Evolutionary conservation across 2,113 vertebrate species (phyloP), one percentile per base, ranked within the genome.

Genomic region (Xiphophorus hellerii): DNA sequence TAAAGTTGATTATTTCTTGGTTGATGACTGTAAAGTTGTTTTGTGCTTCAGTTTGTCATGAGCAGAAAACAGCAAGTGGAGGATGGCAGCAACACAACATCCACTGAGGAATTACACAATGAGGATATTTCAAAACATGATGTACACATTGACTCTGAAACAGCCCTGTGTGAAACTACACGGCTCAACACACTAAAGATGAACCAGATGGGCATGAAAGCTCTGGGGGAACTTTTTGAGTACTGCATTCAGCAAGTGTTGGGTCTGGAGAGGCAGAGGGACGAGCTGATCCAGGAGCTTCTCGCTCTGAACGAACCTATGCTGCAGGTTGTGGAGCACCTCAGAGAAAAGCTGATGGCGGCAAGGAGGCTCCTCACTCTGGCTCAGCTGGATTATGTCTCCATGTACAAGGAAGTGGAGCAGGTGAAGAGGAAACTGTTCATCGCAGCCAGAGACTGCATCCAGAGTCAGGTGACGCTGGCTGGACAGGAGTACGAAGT

Each of bases 361-460:
- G 94, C 94, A 9, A 93, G 89, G 80, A 88, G 93, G 69, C 89
- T 93, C 69, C 95, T 96, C 0, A 92, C 95, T 25, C 93, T 93
- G 62, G 92, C 92, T 54, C 95, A 96, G 87, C 90, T 97, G 73
- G 96, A 96, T 85, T 92, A 94, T 60, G 88, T 93, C 2, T 87
- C 92, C 33, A 89, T 97, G 65, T 81, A 87, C 65, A 95, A 97
- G 10, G 96, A 98, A 69, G 94, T 95, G 80, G 83, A 92, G 1
- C 92, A 92, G 84, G 94, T 96, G 84, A 97, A 96, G 86, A 94
- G 93, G 92, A 96, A 94, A 58, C 90, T 98, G 1, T 97, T 98
- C 80, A 84, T 82, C 76, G 92, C 95, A 54, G 95, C 95, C 2
- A 96, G 96, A 89, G 95, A 96, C 28, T 96, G 95, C 7, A 96